Conservation (phyloP, 1,140 invertebrate species). For the Notospermus geniculatus region DNA sequence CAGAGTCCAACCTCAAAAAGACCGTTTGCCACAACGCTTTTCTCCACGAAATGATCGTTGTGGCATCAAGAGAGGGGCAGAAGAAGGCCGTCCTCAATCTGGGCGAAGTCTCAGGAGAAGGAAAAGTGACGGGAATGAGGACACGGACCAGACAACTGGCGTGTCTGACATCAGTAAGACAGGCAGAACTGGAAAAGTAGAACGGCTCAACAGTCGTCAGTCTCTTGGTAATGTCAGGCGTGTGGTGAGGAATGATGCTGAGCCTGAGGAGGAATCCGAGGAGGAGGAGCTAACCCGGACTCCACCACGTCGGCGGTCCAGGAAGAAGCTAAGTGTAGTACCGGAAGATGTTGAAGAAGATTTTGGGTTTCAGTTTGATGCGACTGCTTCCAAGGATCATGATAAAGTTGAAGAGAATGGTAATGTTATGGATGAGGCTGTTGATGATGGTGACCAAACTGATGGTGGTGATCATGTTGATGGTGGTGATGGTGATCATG, state of each 20-base stretch:
- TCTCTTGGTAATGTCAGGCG: too few species aligned
- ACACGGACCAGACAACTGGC: too few species aligned
- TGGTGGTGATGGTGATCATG: neutral
- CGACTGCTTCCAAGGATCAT: neutral
- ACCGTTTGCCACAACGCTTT: too few species aligned
- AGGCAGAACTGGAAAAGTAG: neutral
- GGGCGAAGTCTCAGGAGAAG: too few species aligned
- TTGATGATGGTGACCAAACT: neutral
- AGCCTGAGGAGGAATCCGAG: neutral
- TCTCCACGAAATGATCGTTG: too few species aligned
- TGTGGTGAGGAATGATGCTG: too few species aligned
- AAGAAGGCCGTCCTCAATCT: too few species aligned
- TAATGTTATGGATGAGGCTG: neutral
- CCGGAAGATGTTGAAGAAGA: neutral
- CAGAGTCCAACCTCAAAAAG: too few species aligned
- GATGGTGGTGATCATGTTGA: too few species aligned
- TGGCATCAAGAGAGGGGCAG: too few species aligned
- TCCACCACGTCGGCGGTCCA: neutral
- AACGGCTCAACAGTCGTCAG: neutral
- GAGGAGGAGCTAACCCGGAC: neutral
- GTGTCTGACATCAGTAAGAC: too few species aligned
- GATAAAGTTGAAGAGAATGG: neutral
- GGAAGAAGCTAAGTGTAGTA: constrained; percentile 2
- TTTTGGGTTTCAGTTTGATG: neutral
- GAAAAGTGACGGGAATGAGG: too few species aligned